Percentiles rank a stretch among this genome's conserved stretches.
phyloP scores from a whole-genome alignment of 2,888 invertebrate genomes.

The Xanthorhoe spadicearia region DNA sequence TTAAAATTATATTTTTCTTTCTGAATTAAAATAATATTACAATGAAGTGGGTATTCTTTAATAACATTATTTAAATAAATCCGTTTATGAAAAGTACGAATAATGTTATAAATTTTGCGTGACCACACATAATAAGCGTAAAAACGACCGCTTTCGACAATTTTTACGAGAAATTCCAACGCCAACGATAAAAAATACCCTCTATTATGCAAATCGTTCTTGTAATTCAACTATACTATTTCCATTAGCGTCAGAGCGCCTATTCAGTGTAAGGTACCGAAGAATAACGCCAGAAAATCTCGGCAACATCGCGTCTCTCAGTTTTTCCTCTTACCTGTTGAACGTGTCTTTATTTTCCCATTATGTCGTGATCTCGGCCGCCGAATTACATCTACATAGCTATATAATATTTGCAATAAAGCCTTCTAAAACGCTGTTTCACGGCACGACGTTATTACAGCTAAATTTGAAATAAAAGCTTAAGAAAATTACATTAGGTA shows the following conservation, averaged over 20 bases:
- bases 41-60: not conserved
- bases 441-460: not conserved
- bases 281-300: conserved; percentile 22
- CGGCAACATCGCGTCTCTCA: conserved; percentile 17
- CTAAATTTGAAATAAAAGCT: not conserved
- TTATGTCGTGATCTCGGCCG: conserved; percentile 25
- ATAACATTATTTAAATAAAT: too few species aligned
- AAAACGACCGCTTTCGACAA: conserved; percentile 32
- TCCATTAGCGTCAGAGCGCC: conserved; percentile 25
- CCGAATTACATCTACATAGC: conserved; percentile 22
- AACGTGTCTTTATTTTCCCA: conserved; percentile 32
- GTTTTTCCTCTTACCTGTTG: conserved; percentile 44
- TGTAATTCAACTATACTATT: conserved; percentile 31
- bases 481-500: conserved; percentile 1
- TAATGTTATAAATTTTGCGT: conserved; percentile 39
- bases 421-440: not conserved
- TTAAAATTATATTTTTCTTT: too few species aligned
- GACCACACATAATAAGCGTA: conserved; percentile 42
- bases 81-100: not conserved
- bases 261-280: not conserved
- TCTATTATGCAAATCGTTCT: conserved; percentile 39
- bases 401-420: conserved; percentile 9
- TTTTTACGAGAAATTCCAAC: conserved; percentile 31
- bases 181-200: conserved; percentile 30
- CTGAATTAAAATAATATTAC: too few species aligned